phyloP scores from a whole-genome alignment of 2,113 vertebrate species.

The Mellivora capensis region DNA sequence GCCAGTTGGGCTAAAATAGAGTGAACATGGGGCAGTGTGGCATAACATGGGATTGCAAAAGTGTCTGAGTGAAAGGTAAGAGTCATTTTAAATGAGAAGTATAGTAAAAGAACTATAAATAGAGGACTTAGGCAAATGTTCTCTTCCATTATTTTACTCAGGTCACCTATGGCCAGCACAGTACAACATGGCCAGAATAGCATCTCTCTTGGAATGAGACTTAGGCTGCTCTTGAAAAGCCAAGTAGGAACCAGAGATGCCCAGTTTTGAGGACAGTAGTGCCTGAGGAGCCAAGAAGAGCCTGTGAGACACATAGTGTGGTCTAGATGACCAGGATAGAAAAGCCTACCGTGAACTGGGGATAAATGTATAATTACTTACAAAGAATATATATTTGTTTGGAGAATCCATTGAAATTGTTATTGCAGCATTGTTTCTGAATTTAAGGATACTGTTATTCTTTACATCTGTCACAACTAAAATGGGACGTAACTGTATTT shows the following conservation, averaged over 20 bases:
- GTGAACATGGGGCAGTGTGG: not conserved
- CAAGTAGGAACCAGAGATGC: not conserved
- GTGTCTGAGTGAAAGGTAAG: not conserved
- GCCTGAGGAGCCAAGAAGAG: not conserved
- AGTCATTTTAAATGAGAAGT: not conserved
- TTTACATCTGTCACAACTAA: constrained; percentile 31
- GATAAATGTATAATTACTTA: not conserved
- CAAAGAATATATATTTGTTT: not conserved
- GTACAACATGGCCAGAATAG: not conserved
- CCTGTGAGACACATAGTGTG: not conserved
- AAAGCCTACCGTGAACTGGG: not conserved
- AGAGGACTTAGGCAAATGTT: not conserved
- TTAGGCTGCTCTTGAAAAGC: not conserved
- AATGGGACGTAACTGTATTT: constrained; percentile 8
- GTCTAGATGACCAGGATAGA: not conserved
- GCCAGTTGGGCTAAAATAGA: not conserved
- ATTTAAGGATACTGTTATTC: not conserved
- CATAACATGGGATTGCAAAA: not conserved
- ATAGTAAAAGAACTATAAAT: not conserved
- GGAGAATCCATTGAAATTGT: not conserved
- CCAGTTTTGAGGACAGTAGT: not conserved
- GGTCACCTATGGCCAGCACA: not conserved
- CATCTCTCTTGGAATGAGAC: not conserved
- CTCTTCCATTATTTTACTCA: not conserved
- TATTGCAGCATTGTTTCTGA: not conserved